These are phyloP conservation scores for Heterotis niloticus DNA, from an alignment of 2,113 vertebrate species.

Conservation along the genomic window DNA sequence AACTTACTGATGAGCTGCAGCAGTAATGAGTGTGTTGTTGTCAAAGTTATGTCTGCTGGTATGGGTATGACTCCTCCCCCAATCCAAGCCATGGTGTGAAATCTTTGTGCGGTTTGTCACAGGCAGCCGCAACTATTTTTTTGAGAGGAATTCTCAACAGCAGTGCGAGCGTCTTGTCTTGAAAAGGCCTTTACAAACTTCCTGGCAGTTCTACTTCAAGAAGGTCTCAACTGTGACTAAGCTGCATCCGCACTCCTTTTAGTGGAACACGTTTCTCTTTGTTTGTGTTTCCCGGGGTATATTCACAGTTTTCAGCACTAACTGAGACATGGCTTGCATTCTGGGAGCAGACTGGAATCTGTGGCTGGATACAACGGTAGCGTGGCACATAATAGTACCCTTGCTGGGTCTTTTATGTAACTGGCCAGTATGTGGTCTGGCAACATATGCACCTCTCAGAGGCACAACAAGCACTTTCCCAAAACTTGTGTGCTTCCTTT, in stretches of 20 bases:
- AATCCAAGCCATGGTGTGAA: neutral
- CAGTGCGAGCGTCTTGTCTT: neutral
- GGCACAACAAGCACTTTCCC: too few species aligned
- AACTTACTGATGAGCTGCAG: too few species aligned
- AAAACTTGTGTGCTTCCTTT: too few species aligned
- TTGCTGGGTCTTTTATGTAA: neutral
- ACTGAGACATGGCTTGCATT: conserved; percentile 54
- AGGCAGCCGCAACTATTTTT: neutral
- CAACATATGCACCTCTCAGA: neutral
- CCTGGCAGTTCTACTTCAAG: neutral
- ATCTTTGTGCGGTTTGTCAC: neutral
- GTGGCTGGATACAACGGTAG: conserved; percentile 20
- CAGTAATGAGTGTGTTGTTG: neutral
- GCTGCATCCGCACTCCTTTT: neutral
- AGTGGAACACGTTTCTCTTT: neutral
- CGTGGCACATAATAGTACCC: conserved; percentile 26
- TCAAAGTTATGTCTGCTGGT: neutral
- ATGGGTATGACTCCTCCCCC: neutral
- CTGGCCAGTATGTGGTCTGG: neutral
- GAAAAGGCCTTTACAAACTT: neutral
- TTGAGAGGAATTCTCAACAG: neutral
- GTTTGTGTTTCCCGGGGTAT: conserved; percentile 28
- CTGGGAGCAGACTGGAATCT: conserved; percentile 39
- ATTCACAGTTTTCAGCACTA: conserved; percentile 44
- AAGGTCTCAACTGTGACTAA: neutral